Evolutionary conservation across 2,113 vertebrate genomes (phyloP), one percentile per base, ranked within the genome.

Genomic region (Protobothrops flavoviridis): DNA sequence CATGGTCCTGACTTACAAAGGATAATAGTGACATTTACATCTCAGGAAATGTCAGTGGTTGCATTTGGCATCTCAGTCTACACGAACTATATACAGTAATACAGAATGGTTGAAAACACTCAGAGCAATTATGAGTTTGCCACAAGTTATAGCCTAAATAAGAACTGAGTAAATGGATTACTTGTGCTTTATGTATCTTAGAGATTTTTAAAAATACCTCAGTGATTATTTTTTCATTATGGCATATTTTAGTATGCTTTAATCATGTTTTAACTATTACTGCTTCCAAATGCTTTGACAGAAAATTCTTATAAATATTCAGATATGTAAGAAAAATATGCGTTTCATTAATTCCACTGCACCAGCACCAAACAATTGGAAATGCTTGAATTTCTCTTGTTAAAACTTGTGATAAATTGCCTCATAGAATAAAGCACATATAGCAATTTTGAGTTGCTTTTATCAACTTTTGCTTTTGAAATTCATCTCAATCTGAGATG

Each of bases 401-500:
- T 26, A 88, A 53, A 69, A 50, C 11, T 15, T 21, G 5, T 55
- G 24, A 52, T 15, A 15, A 53, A 9, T 20, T 69, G 57, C 29
- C 33, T 50, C 52, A 23, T 21, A 81, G 29, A 39, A n/a, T 6
- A 56, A 74, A 74, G 24, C 39, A 33, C 33, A 20, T 24, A 56
- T 6, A 87, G 21, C 24, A 85, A 50, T 23, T 92, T 74, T 64
- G 50, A 64, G 94, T 74, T 26, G 74, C 91, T 29, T 94, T 91
- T 45, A 92, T 55, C 61, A 69, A 20, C 24, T 45, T 81, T 39
- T 1, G 53, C 33, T 92, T 85, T 64, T n/a, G 91, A 86, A 55
- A 17, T 39, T 9, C 21, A 85, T 91, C 55, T 85, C 33, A 90
- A 94, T 59, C 87, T 90, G 90, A 24, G 69, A 24, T 61, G 95